A percentile compares a stretch with the other conserved stretches of the same genome.
Conservation (phyloP, 2,113 vertebrate genomes). For the Dolichallabes microphthalmus region DNA sequence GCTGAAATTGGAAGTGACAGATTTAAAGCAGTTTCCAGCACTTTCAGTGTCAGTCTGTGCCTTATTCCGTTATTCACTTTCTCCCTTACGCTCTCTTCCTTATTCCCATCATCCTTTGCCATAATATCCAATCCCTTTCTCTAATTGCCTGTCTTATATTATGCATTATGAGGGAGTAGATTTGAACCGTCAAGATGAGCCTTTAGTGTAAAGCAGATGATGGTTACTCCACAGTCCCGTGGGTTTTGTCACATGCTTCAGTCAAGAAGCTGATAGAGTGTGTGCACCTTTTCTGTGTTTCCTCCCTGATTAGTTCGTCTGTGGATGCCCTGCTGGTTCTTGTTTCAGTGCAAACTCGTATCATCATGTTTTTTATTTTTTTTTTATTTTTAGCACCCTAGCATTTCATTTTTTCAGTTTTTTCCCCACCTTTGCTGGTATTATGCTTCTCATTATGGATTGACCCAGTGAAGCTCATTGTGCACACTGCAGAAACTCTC, state of each 20-base stretch:
- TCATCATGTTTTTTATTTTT: too few relatives aligned
- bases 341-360: too few relatives aligned
- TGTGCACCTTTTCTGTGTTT: background rate
- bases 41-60: background rate
- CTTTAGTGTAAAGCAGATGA: background rate
- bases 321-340: background rate
- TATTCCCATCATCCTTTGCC: background rate
- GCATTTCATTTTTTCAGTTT: background rate
- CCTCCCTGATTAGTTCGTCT: background rate
- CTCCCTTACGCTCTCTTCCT: background rate
- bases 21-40: constrained; percentile 25
- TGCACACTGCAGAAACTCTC: background rate
- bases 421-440: background rate
- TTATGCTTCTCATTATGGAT: background rate
- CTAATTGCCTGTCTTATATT: background rate
- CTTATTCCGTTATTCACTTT: background rate
- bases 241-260: background rate
- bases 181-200: background rate
- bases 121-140: background rate
- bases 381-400: background rate
- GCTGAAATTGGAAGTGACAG: constrained; percentile 21
- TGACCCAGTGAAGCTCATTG: background rate
- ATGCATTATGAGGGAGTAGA: background rate
- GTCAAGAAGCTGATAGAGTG: background rate
- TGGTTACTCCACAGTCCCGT: background rate